These are phyloP conservation scores for Myopa testacea DNA, from an alignment of 2,888 invertebrate species.

Conservation along the genomic window DNA sequence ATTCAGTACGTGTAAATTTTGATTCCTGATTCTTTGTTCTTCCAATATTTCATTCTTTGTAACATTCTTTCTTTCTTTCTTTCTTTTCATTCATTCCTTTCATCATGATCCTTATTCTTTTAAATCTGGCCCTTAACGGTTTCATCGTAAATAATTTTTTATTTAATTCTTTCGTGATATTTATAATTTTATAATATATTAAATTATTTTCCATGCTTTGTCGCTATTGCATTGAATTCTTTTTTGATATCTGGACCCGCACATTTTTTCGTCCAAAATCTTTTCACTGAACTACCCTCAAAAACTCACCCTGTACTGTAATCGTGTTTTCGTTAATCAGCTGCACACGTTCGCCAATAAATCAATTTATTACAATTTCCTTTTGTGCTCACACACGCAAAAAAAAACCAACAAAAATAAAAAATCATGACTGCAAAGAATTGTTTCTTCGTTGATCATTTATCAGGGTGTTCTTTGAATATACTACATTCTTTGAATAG, in stretches of 20 bases:
- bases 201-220: too few relatives aligned
- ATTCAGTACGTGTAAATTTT: too few relatives aligned
- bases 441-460: not conserved
- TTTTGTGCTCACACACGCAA: not conserved
- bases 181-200: not conserved
- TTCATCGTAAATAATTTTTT: too few relatives aligned
- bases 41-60: too few relatives aligned
- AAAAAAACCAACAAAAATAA: not conserved
- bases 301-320: not conserved
- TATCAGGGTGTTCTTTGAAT: slow-evolving; percentile 13
- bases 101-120: too few relatives aligned
- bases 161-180: too few relatives aligned
- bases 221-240: not conserved
- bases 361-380: slow-evolving; percentile 40
- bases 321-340: slow-evolving; percentile 25
- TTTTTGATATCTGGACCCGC: not conserved
- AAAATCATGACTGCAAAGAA: not conserved
- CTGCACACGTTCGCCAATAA: slow-evolving; percentile 42
- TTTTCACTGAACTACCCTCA: not conserved
- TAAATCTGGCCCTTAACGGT: too few relatives aligned
- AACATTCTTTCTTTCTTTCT: too few relatives aligned
- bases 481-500: too few relatives aligned
- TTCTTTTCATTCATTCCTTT: too few relatives aligned
- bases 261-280: not conserved
- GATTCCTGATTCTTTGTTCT: too few relatives aligned